Percentiles rank a stretch among this genome's conserved stretches.
Evolutionary conservation across 2,888 invertebrate genomes (phyloP).

Genomic region (Volucella bombylans): DNA sequence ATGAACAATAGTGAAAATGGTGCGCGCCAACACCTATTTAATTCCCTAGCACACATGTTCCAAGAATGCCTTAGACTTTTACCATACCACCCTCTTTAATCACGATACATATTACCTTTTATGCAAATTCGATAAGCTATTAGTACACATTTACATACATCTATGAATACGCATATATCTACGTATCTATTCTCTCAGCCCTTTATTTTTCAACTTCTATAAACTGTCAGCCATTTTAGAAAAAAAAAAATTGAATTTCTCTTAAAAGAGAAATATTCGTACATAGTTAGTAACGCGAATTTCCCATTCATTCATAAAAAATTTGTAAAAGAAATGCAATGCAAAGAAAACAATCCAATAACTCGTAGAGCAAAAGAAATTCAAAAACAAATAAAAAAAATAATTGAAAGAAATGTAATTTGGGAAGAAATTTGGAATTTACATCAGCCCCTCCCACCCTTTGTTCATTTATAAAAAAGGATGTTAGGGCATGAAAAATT

Average conservation of each 20-base stretch:
- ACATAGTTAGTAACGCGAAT: constrained; percentile 21
- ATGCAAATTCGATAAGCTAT: background rate
- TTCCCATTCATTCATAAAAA: constrained; percentile 68
- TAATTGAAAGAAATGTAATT: constrained; percentile 26
- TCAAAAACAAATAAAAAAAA: constrained; percentile 1
- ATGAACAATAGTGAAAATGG: constrained; percentile 38
- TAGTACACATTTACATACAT: background rate
- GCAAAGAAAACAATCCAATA: background rate
- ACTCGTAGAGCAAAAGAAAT: constrained; percentile 10
- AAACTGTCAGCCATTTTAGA: constrained; percentile 68
- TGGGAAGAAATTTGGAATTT: constrained; percentile 37
- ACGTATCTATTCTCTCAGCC: too few species aligned
- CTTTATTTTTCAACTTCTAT: constrained; percentile 1
- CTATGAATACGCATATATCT: too few species aligned
- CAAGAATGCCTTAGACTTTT: constrained; percentile 16
- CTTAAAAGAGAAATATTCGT: background rate
- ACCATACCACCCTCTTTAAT: constrained; percentile 3
- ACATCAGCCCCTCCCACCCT: constrained; percentile 13
- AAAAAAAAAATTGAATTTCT: constrained; percentile 47
- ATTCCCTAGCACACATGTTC: background rate
- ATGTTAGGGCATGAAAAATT: constrained; percentile 35
- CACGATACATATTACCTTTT: constrained; percentile 2
- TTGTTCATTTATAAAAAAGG: background rate
- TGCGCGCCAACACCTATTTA: constrained; percentile 61
- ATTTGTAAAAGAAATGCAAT: constrained; percentile 31